phyloP scores from a whole-genome alignment of 2,113 vertebrate genomes.

The Tragelaphus imberbis region DNA sequence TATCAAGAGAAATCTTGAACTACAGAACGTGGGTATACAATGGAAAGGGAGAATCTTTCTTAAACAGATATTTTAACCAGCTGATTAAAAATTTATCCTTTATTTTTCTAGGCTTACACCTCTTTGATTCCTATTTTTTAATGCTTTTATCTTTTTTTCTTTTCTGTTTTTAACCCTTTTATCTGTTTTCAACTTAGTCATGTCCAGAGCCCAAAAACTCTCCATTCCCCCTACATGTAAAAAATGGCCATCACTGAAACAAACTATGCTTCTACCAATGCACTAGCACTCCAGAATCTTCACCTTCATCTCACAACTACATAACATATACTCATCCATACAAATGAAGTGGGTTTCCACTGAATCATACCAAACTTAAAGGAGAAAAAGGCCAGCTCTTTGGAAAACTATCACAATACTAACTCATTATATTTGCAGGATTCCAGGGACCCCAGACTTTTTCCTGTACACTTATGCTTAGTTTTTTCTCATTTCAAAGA shows the following conservation, averaged over 20 bases:
- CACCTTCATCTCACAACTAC: background rate
- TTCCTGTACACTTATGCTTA: background rate
- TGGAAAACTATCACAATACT: background rate
- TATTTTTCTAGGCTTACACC: background rate
- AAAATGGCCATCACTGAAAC: background rate
- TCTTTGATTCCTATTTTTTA: background rate
- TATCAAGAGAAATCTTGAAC: background rate
- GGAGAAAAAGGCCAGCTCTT: background rate
- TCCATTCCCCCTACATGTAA: background rate
- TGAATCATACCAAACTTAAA: background rate
- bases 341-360: background rate
- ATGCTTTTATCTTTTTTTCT: background rate
- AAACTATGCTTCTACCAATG: background rate
- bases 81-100: background rate
- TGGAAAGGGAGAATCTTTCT: background rate
- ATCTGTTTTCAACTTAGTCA: background rate
- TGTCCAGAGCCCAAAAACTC: background rate
- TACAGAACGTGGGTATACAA: background rate
- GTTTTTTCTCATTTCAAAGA: background rate
- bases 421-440: background rate
- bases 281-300: background rate
- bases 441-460: background rate
- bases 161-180: background rate
- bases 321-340: background rate
- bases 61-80: background rate